phyloP scores from a whole-genome alignment of 2,888 invertebrate species.

The Cantharis rustica region DNA sequence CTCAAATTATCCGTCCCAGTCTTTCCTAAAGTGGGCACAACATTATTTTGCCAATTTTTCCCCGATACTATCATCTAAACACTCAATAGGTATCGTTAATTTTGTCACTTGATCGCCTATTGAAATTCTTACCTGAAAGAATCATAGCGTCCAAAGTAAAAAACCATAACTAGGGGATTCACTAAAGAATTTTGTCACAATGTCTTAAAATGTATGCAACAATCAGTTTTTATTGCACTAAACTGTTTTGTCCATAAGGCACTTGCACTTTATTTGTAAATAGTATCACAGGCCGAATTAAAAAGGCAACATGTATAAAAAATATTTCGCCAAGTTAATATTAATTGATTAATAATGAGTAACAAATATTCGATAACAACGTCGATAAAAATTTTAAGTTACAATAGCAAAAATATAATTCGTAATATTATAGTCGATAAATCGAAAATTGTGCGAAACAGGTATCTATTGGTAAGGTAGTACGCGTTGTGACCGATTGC shows the following conservation, averaged over 20 bases:
- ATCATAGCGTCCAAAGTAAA: constrained; percentile 53
- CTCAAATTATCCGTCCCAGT: background rate
- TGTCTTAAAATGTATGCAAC: background rate
- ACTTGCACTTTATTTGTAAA: background rate
- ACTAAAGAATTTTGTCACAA: background rate
- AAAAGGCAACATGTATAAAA: background rate
- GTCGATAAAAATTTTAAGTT: background rate
- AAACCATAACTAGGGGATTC: background rate
- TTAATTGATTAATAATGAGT: background rate
- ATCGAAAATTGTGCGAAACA: background rate
- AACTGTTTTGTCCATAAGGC: background rate
- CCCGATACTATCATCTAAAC: background rate
- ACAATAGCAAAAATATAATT: background rate
- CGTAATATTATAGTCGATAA: background rate
- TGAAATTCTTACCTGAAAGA: constrained; percentile 50
- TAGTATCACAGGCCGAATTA: background rate
- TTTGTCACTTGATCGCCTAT: background rate
- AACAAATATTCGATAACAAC: background rate
- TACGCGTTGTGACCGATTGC: constrained; percentile 44
- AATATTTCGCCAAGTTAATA: background rate
- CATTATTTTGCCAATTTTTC: background rate
- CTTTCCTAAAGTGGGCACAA: background rate
- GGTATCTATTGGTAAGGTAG: constrained; percentile 33
- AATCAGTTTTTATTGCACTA: background rate
- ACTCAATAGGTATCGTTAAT: background rate